Evolutionary conservation across 92 coral and sea anemone species (phyloP).

Genomic region (Bergia sp.): DNA sequence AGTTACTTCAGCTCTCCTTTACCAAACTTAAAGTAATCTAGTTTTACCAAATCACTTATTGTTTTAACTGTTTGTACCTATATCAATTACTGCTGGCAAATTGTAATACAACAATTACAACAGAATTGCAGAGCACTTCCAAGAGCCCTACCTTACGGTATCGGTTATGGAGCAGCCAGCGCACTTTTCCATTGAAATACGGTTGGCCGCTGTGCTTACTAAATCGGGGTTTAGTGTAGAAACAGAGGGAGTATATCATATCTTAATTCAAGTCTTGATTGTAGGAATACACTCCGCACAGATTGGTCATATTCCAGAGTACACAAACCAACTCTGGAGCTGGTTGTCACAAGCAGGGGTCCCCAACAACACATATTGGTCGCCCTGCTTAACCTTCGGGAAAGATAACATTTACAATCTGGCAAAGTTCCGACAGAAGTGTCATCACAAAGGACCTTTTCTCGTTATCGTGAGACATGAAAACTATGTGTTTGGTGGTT

Average conservation of each 20-base stretch:
- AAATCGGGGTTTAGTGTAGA: too few relatives aligned
- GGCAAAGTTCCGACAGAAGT: neutral
- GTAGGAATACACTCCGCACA: conserved; percentile 17
- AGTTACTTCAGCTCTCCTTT: too few relatives aligned
- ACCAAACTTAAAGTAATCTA: too few relatives aligned
- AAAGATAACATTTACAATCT: neutral
- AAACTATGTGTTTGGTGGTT: conserved; percentile 38
- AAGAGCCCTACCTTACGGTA: too few relatives aligned
- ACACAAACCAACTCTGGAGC: neutral
- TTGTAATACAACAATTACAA: too few relatives aligned
- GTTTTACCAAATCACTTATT: too few relatives aligned
- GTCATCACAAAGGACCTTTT: conserved; percentile 1
- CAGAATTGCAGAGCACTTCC: too few relatives aligned
- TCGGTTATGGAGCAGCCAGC: too few relatives aligned
- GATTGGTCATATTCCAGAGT: conserved; percentile 40
- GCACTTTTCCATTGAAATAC: too few relatives aligned
- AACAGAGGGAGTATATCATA: neutral
- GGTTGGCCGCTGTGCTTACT: too few relatives aligned
- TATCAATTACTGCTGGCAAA: too few relatives aligned
- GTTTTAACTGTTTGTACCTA: too few relatives aligned
- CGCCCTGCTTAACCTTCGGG: conserved; percentile 21
- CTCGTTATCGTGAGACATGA: conserved; percentile 7
- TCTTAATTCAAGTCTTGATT: neutral
- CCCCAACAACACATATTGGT: conserved; percentile 31
- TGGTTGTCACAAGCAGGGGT: conserved; percentile 24